These are phyloP conservation scores for Eucidaris tribuloides DNA, from an alignment of 35 echinoderm and acorn worm genomes.

Conservation along the genomic window DNA sequence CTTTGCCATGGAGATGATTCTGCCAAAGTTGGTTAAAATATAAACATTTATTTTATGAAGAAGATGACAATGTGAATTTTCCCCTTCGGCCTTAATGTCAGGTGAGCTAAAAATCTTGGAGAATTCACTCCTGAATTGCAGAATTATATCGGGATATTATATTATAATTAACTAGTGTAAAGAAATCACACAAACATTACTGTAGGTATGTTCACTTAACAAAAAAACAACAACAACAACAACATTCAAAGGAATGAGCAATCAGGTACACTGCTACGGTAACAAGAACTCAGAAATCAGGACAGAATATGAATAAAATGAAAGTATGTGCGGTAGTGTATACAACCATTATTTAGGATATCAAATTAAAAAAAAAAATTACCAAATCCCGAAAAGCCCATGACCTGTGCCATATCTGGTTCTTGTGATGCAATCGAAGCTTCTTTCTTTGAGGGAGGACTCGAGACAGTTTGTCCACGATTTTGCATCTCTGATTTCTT, in stretches of 20 bases:
- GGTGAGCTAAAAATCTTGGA: too few species aligned
- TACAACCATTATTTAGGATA: background rate
- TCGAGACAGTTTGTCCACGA: background rate
- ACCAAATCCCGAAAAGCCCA: constrained; percentile 90
- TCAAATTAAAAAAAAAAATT: background rate
- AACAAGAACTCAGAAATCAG: background rate
- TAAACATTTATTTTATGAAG: too few species aligned
- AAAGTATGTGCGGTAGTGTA: background rate
- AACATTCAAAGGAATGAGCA: background rate
- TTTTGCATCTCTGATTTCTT: background rate
- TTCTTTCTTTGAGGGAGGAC: background rate
- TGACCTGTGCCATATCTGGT: constrained; percentile 61
- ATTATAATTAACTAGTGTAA: too few species aligned
- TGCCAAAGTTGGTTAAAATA: too few species aligned
- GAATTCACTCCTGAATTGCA: too few species aligned
- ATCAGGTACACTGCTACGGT: background rate
- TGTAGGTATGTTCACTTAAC: background rate
- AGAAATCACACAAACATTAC: background rate
- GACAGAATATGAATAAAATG: background rate
- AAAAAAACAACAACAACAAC: too few species aligned
- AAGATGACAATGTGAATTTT: too few species aligned
- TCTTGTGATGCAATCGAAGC: background rate
- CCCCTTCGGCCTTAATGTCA: too few species aligned
- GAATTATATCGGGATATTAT: too few species aligned
- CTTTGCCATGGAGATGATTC: too few species aligned